These are phyloP conservation scores for Lepisosteus oculatus DNA, from an alignment of 2,113 vertebrate species.

Conservation along the genomic window DNA sequence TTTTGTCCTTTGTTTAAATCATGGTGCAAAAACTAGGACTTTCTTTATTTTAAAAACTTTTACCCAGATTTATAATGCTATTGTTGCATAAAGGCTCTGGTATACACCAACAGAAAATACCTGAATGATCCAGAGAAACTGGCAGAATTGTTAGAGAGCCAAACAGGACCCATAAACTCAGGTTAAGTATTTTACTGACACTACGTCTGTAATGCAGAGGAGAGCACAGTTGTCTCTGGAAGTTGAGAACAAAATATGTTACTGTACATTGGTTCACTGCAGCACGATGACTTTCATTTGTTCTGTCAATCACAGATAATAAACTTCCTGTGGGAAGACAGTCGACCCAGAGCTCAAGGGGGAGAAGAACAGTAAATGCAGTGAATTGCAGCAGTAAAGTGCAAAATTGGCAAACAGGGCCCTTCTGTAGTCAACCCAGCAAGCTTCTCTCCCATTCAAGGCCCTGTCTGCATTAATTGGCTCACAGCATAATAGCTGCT, in stretches of 20 bases:
- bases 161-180: neutral
- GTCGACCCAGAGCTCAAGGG: neutral
- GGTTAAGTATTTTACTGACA: neutral
- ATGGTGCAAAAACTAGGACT: too few species aligned
- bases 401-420: conserved; percentile 15
- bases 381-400: conserved; percentile 9
- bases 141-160: too few species aligned
- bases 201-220: neutral
- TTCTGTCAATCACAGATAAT: conserved; percentile 8
- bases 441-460: neutral
- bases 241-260: neutral
- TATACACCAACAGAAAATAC: too few species aligned
- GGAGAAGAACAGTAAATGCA: neutral
- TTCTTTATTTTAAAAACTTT: too few species aligned
- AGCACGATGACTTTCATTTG: conserved; percentile 3
- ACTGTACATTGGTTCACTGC: neutral
- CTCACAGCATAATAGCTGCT: conserved; percentile 28
- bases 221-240: conserved; percentile 1
- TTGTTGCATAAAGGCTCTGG: too few species aligned
- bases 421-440: conserved; percentile 5
- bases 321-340: neutral
- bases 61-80: too few species aligned
- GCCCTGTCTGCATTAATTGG: neutral
- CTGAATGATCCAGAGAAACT: too few species aligned
- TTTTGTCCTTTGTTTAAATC: too few species aligned